A percentile compares a stretch with the other conserved stretches of the same genome.
phyloP scores from a whole-genome alignment of 1,140 invertebrate genomes.

The Scaptomyza pallida region DNA sequence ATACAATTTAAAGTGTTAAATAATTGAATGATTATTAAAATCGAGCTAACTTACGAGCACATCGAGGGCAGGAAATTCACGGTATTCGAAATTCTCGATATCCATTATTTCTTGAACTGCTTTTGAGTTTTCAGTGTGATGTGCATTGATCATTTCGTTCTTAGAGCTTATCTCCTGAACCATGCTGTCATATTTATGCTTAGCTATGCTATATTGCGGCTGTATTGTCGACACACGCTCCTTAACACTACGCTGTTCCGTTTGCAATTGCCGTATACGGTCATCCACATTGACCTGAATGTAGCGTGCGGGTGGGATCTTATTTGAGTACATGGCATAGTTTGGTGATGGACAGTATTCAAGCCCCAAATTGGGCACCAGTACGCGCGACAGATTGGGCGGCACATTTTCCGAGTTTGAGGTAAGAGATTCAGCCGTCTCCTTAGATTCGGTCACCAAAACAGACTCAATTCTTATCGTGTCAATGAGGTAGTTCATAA shows the following conservation, averaged over 20 bases:
- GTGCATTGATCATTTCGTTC: slow-evolving; percentile 30
- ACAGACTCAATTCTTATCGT: slow-evolving; percentile 88
- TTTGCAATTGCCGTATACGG: slow-evolving; percentile 83
- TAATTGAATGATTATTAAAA: neutral
- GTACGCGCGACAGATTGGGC: slow-evolving; percentile 86
- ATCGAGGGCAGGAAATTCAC: slow-evolving; percentile 55
- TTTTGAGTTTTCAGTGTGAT: slow-evolving; percentile 41
- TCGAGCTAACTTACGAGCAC: slow-evolving; percentile 31
- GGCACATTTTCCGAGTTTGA: slow-evolving; percentile 87
- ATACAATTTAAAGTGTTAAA: neutral
- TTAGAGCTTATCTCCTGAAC: slow-evolving; percentile 38
- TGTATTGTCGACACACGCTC: slow-evolving; percentile 33
- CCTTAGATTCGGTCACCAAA: slow-evolving; percentile 86
- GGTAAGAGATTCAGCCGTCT: slow-evolving; percentile 87
- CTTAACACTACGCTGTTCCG: slow-evolving; percentile 39
- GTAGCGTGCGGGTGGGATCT: slow-evolving; percentile 84
- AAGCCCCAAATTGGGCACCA: slow-evolving; percentile 86
- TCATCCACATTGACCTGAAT: slow-evolving; percentile 88
- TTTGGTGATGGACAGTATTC: slow-evolving; percentile 85
- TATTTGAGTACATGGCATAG: slow-evolving; percentile 88
- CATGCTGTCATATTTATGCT: slow-evolving; percentile 14
- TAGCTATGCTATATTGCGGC: slow-evolving; percentile 8
- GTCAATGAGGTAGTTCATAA: slow-evolving; percentile 94
- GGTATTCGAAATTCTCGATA: slow-evolving; percentile 60
- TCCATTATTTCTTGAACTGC: slow-evolving; percentile 64